phyloP scores from a whole-genome alignment of 2,113 vertebrate species.

The Illadopsis cleaveri region DNA sequence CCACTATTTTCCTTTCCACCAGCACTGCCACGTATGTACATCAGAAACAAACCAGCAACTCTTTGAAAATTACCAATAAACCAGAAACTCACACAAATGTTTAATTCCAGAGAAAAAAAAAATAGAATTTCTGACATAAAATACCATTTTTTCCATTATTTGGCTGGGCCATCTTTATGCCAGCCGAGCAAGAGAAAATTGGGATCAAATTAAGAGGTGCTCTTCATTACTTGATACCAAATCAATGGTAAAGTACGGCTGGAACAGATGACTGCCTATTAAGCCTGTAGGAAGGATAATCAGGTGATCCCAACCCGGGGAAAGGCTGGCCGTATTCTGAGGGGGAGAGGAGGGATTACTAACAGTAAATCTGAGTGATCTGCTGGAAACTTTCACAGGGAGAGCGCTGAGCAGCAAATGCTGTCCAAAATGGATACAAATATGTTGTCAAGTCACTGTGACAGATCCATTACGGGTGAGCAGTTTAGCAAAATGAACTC shows the following conservation, averaged over 20 bases:
- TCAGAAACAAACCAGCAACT: not conserved
- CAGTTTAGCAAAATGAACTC: conserved; percentile 41
- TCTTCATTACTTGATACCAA: not conserved
- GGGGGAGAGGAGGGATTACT: not conserved
- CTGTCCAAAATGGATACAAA: conserved; percentile 41
- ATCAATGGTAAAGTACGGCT: not conserved
- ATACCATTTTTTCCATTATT: not conserved
- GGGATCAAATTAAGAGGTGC: not conserved
- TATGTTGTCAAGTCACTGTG: not conserved
- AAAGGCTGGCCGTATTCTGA: not conserved
- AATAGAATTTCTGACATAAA: not conserved
- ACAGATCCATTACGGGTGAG: conserved; percentile 34
- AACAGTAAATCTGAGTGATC: not conserved
- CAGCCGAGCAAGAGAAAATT: not conserved
- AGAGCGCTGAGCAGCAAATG: not conserved
- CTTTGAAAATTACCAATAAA: not conserved
- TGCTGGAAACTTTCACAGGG: not conserved
- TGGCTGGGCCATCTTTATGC: not conserved
- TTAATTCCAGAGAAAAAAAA: not conserved
- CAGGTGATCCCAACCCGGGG: not conserved
- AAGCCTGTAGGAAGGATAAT: not conserved
- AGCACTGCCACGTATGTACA: not conserved
- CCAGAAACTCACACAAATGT: not conserved
- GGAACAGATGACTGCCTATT: not conserved
- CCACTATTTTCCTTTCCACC: not conserved